phyloP scores from a whole-genome alignment of 2,113 vertebrate species.

The Mixornis gularis region DNA sequence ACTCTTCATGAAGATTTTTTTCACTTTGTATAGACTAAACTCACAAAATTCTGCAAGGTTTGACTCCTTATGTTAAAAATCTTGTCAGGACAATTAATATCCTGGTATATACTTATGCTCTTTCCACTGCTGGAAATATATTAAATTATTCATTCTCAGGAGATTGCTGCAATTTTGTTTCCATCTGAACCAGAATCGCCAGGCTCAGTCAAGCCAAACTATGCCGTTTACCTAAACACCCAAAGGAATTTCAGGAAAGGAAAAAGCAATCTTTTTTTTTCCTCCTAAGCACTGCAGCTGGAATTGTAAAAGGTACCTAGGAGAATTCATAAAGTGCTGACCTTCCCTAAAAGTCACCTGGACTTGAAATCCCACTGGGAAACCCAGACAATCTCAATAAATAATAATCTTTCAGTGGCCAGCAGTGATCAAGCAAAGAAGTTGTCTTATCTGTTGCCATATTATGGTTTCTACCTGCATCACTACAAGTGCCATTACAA shows the following conservation, averaged over 20 bases:
- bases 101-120: neutral
- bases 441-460: neutral
- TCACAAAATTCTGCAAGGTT: neutral
- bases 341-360: neutral
- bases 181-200: neutral
- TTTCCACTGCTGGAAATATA: neutral
- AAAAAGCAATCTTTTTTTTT: neutral
- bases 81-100: neutral
- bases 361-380: neutral
- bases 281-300: neutral
- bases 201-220: neutral
- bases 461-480: neutral
- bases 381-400: neutral
- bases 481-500: neutral
- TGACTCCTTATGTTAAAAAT: neutral
- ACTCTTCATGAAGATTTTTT: neutral
- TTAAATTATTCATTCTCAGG: neutral
- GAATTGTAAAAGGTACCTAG: neutral
- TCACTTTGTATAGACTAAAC: neutral
- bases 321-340: neutral
- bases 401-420: neutral
- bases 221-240: neutral
- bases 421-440: neutral
- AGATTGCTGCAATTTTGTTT: neutral
- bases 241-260: neutral